A percentile compares a stretch with the other conserved stretches of the same genome.
These are phyloP conservation scores for Astreopora myriophthalma DNA, from an alignment of 64 coral and sea anemone genomes.

Conservation along the genomic window DNA sequence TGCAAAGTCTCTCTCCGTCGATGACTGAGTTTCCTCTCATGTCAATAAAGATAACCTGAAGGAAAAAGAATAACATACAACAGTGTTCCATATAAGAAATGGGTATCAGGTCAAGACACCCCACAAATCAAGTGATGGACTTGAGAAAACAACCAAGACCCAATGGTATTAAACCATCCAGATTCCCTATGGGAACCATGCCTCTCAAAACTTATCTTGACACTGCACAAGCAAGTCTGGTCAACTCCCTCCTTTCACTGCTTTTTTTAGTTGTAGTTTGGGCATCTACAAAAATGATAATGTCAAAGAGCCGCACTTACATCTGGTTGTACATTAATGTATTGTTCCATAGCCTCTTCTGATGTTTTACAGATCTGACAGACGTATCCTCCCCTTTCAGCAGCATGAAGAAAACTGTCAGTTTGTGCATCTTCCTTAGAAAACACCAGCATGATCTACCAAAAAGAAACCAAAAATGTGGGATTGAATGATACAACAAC, in stretches of 20 bases:
- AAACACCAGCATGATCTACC: constrained; percentile 95
- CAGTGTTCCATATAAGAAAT: neutral
- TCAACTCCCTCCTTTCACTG: neutral
- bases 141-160: no score
- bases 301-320: constrained; percentile 23
- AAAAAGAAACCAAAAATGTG: neutral
- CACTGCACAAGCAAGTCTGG: no score
- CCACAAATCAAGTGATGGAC: no score
- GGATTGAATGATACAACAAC: no score
- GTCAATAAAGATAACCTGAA: constrained; percentile 92
- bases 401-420: constrained; percentile 83
- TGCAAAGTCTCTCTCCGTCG: constrained; percentile 96
- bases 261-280: neutral
- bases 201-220: no score
- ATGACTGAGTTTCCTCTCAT: constrained; percentile 87
- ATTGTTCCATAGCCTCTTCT: constrained; percentile 92
- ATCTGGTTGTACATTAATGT: constrained; percentile 86
- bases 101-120: no score
- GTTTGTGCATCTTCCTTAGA: constrained; percentile 98
- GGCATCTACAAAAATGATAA: neutral
- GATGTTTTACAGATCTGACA: constrained; percentile 88
- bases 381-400: constrained; percentile 78
- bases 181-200: no score
- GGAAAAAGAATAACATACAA: neutral
- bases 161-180: no score